Base-by-base conservation (phyloP, 2,113 vertebrate genomes). In the Onychorhynchus coronatus region DNA sequence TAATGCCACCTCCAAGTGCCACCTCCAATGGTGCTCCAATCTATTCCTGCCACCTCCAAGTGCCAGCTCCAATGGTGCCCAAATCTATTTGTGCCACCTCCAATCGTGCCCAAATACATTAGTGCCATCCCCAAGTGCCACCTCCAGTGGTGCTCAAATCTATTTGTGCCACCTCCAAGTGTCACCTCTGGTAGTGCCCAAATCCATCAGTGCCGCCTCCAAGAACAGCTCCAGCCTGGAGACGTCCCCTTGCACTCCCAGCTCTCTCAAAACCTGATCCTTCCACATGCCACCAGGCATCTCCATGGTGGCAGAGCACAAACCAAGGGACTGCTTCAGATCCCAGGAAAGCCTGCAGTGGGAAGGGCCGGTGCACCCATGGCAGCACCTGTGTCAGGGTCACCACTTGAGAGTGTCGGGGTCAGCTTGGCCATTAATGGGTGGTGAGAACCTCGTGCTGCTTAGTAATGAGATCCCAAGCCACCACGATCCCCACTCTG, bases 331-430 rank as follows among this genome's bases (percentile, higher is more conserved):
- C 14, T 85, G 56, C 23, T 75, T 39, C 37, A 35, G 47, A 39
- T 30, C 25, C 55, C 89, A 37, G 58, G 31, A 63, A 33, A 81
- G 31, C 33, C 14, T 2, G 55, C 1, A 1, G 30, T 27, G 27
- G 33, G 21, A 71, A 6, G 4, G 25, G 35, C 44, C 0, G 0
- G 41, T 6, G 15, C 22, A 37, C 28, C 52, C 6, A 0, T 4
- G 35, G 9, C 79, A 79, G 65, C 65, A 39, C 49, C 42, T 30
- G 35, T 21, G 44, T 24, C 44, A 39, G 58, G 4, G 1, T 39
- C 92, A 74, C 28, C 37, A 21, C 4, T 14, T 2, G 3, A 56
- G 25, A 81, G 28, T 1, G 0, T 17, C 1, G 0, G 13, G 10
- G 10, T 41, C 58, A 52, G 42, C 70, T 62, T n/a, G 55, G 19